Percentiles rank a stretch among this genome's conserved stretches.
phyloP scores from a whole-genome alignment of 2,113 vertebrate species.

The Canis aureus region DNA sequence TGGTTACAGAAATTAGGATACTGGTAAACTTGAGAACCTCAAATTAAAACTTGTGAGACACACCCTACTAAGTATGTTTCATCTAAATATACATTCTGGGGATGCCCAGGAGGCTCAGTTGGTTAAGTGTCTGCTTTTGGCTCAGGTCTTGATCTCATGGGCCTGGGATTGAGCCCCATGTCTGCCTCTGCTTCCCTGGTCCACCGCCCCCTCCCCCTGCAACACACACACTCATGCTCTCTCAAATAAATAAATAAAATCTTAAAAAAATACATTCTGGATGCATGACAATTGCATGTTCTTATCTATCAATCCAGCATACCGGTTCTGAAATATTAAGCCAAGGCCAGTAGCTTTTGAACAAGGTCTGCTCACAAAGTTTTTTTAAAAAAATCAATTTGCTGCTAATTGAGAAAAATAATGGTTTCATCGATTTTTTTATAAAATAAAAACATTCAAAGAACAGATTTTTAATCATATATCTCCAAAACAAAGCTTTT shows the following conservation, averaged over 20 bases:
- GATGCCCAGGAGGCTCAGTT: too few species aligned
- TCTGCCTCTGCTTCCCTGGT: too few species aligned
- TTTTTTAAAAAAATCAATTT: background rate
- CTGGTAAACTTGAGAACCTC: background rate
- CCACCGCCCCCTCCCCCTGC: too few species aligned
- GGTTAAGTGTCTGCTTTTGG: too few species aligned
- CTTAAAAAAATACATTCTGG: background rate
- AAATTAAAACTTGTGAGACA: background rate
- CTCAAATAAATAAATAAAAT: too few species aligned
- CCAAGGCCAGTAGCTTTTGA: background rate
- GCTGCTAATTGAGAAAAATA: background rate
- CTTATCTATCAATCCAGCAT: background rate
- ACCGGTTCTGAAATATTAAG: background rate
- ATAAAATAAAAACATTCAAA: background rate
- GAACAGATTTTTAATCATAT: background rate
- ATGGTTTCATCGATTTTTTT: background rate
- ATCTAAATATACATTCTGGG: background rate
- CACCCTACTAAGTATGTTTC: background rate
- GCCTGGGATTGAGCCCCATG: too few species aligned
- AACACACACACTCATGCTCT: too few species aligned
- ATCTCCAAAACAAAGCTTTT: background rate
- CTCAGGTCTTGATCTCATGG: too few species aligned
- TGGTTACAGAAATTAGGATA: background rate
- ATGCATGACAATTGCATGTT: background rate
- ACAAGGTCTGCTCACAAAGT: background rate